Evolutionary conservation across 2,888 invertebrate genomes (phyloP).

Genomic region (Agapostemon virescens): DNA sequence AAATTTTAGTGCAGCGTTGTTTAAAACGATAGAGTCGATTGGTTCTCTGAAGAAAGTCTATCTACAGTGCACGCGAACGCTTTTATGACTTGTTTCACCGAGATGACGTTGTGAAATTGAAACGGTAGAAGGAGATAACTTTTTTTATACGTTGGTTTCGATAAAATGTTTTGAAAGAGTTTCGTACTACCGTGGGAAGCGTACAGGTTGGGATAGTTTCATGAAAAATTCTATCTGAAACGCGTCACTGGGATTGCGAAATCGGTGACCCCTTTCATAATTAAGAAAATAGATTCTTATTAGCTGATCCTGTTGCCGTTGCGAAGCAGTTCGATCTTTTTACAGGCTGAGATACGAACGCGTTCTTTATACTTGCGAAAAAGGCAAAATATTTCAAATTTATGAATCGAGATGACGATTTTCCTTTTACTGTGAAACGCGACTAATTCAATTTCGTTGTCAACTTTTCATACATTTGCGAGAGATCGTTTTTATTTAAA

Average conservation of each 20-base stretch:
- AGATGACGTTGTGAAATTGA: conserved; percentile 1
- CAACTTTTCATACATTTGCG: neutral
- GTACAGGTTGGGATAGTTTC: neutral
- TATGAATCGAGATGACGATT: neutral
- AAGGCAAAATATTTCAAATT: neutral
- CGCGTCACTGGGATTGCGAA: neutral
- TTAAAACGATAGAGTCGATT: neutral
- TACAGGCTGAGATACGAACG: neutral
- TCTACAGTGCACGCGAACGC: neutral
- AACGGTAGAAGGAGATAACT: neutral
- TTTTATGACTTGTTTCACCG: neutral
- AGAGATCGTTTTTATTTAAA: too few species aligned
- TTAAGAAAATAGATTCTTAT: neutral
- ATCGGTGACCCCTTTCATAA: neutral
- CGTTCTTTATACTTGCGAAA: neutral
- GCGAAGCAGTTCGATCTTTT: neutral
- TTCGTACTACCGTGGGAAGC: neutral
- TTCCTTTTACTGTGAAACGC: neutral
- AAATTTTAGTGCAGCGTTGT: neutral
- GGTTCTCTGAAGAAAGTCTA: neutral
- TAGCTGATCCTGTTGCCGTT: neutral
- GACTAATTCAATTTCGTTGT: too few species aligned
- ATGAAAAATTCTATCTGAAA: neutral
- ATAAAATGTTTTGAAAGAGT: neutral
- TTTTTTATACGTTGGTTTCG: neutral